A percentile compares a stretch with the other conserved stretches of the same genome.
These are phyloP conservation scores for Anarrhichthys ocellatus DNA, from an alignment of 2,113 vertebrate species.

Conservation along the genomic window DNA sequence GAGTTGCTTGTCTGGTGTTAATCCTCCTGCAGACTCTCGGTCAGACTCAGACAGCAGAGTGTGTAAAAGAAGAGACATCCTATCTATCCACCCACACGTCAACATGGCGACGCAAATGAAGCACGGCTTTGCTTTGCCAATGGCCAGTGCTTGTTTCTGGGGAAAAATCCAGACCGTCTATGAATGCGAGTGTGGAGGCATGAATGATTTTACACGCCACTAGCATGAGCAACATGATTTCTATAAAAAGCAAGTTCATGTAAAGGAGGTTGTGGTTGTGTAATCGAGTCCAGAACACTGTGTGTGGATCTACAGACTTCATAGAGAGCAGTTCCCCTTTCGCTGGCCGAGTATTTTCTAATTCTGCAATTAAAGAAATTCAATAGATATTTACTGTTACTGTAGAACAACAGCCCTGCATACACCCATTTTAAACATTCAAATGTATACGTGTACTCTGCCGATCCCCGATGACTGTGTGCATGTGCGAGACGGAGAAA, in stretches of 20 bases:
- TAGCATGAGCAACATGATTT: not conserved
- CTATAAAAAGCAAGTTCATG: not conserved
- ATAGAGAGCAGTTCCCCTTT: not conserved
- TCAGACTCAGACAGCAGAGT: conserved; percentile 53
- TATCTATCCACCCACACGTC: conserved; percentile 24
- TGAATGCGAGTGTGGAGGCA: not conserved
- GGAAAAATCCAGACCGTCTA: conserved; percentile 15
- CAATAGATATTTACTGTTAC: not conserved
- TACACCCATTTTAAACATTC: conserved; percentile 2
- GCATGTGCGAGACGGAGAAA: conserved; percentile 46
- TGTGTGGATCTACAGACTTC: not conserved
- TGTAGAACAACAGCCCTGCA: conserved; percentile 1
- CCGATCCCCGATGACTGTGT: conserved; percentile 18
- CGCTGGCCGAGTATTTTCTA: conserved; percentile 1
- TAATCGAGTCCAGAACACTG: not conserved
- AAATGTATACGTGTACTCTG: conserved; percentile 30
- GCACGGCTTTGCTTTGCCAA: conserved; percentile 40
- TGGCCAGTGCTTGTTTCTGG: conserved; percentile 32
- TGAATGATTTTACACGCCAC: conserved; percentile 7
- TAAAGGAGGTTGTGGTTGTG: not conserved
- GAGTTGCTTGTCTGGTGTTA: conserved; percentile 51
- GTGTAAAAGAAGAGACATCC: conserved; percentile 46
- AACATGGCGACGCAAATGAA: conserved; percentile 43
- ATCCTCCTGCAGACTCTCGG: conserved; percentile 60
- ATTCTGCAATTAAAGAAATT: conserved; percentile 8